phyloP scores from a whole-genome alignment of 1,140 invertebrate genomes.

The Drosophila burlai region DNA sequence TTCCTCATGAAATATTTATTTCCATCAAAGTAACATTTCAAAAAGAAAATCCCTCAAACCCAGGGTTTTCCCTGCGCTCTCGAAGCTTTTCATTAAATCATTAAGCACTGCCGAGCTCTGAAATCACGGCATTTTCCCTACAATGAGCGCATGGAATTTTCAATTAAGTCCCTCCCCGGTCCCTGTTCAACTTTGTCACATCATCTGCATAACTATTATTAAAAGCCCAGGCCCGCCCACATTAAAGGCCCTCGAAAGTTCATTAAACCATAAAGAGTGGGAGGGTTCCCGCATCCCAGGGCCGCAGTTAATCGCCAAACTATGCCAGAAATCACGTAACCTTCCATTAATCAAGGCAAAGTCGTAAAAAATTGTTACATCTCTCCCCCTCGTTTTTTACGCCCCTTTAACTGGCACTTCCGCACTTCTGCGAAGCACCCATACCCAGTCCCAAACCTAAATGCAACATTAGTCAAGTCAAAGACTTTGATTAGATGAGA shows the following conservation, averaged over 20 bases:
- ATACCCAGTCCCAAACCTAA: slow-evolving; percentile 27
- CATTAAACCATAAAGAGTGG: slow-evolving; percentile 53
- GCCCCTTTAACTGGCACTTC: slow-evolving; percentile 73
- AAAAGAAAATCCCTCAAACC: slow-evolving; percentile 3
- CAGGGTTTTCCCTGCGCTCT: background rate
- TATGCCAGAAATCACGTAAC: slow-evolving; percentile 82
- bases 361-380: slow-evolving; percentile 57
- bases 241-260: slow-evolving; percentile 50
- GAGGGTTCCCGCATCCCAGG: slow-evolving; percentile 40
- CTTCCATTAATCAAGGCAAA: slow-evolving; percentile 70
- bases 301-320: slow-evolving; percentile 68
- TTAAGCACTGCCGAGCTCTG: slow-evolving; percentile 9
- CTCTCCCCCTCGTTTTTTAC: slow-evolving; percentile 27
- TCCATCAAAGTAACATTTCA: background rate
- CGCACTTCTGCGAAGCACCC: slow-evolving; percentile 52
- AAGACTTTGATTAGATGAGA: slow-evolving; percentile 66
- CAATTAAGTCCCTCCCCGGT: slow-evolving; percentile 28
- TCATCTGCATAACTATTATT: slow-evolving; percentile 57
- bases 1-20: slow-evolving; percentile 6
- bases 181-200: slow-evolving; percentile 30
- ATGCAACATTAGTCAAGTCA: slow-evolving; percentile 79
- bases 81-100: slow-evolving; percentile 40
- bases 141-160: slow-evolving; percentile 33
- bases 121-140: slow-evolving; percentile 28
- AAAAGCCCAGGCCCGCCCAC: slow-evolving; percentile 48